Evolutionary conservation across 2,797 vertebrate species (phyloP).

Genomic region (Podarcis lilfordi): DNA sequence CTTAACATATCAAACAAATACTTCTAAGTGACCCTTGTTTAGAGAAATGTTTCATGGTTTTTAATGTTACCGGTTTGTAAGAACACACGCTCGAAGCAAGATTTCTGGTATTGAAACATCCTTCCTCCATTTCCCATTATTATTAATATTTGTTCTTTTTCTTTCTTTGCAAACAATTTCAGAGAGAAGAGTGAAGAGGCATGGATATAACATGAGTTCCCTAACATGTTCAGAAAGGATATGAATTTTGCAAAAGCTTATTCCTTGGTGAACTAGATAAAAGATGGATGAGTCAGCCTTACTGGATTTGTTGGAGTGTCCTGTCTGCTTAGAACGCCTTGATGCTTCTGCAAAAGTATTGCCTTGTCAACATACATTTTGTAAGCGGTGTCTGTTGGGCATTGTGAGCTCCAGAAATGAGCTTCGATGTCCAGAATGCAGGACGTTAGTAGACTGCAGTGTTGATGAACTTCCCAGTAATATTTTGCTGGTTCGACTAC

Average conservation of each 20-base stretch:
- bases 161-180: constrained; percentile 49
- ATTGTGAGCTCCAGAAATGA: constrained; percentile 95
- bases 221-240: constrained; percentile 67
- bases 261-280: constrained; percentile 61
- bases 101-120: constrained; percentile 23
- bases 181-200: constrained; percentile 81
- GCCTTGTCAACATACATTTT: constrained; percentile 98
- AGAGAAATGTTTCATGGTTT: constrained; percentile 34
- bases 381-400: constrained; percentile 93
- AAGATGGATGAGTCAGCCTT: constrained; percentile 96
- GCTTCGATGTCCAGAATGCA: constrained; percentile 95
- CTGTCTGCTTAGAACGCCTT: constrained; percentile 96
- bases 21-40: constrained; percentile 21
- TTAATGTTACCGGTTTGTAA: constrained; percentile 6
- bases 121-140: constrained; percentile 23
- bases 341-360: constrained; percentile 96
- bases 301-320: constrained; percentile 97
- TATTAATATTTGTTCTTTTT: constrained; percentile 46
- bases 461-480: constrained; percentile 98
- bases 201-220: constrained; percentile 95
- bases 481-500: constrained; percentile 94
- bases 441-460: constrained; percentile 91
- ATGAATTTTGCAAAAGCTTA: constrained; percentile 58
- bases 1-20: neutral
- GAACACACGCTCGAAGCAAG: constrained; percentile 25